Base-by-base conservation (phyloP, 2,797 vertebrate genomes). In the Hirundo rustica region DNA sequence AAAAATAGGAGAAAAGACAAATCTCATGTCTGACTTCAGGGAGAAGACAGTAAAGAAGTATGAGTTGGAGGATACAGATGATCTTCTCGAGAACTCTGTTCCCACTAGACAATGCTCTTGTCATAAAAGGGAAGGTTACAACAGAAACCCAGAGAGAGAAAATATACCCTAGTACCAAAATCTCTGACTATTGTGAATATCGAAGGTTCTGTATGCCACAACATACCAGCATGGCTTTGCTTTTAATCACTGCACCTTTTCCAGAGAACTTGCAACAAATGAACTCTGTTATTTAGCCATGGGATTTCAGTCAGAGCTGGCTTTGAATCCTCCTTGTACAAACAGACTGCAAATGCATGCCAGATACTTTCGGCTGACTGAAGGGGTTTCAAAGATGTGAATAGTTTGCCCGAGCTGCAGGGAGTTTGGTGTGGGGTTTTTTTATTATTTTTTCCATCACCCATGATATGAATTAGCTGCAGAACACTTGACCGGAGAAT, bases 401-500 rank as follows among this genome's bases (percentile, higher is more conserved):
- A 34, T 14, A 83, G 25, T 62, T 86, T 78, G 17, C 22, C 32
- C 11, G 17, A 85, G 36, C 26, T 47, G 10, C 4, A 4, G 60
- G 18, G 50, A 75, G 27, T 81, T 75, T 53, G 26, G n/a, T 74
- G 13, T 30, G 10, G 2, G 9, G 1, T 13, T 30, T 53, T 8
- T 22, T 16, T 36, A 0, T 10, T 55, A 40, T 42, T 62, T 76
- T 89, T 77, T 90, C 55, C 12, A 64, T 61, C 74, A 64, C 50
- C 10, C 30, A 34, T 0, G 11, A 15, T 62, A 19, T 6, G 44
- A 88, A 90, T 84, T 89, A 81, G 5, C 34, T 95, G 62, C 19
- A 94, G 81, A 81, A n/a, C 2, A 50, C 32, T 95, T 93, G 45
- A n/a, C 92, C 51, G 68, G 58, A 62, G 66, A 87, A 89, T 87